Evolutionary conservation across 2,888 invertebrate species (phyloP), one percentile per base, ranked within the genome.

Genomic region (Phortica magna): DNA sequence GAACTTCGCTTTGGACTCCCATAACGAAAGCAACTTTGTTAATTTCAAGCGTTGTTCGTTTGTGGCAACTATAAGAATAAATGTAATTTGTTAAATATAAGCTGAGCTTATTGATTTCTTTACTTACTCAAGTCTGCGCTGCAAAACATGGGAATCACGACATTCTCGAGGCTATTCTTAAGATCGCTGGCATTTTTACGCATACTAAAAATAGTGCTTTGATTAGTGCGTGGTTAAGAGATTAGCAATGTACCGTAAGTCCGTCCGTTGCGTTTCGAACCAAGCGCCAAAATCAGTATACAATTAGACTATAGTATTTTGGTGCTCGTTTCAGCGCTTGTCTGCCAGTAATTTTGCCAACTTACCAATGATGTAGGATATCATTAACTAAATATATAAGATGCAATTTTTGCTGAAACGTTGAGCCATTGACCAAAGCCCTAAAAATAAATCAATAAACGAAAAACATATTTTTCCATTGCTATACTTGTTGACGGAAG

Each of bases 301-400:
- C 39, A 61, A 22, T n/a, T 67, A 22, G 70, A 43, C 14, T n/a
- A 12, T 10, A 31, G 31, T 42, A 22, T 9, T 43, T 68, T 43
- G 68, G 7, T 68, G 68, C 19, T 68, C n/a, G 19, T 17, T 68
- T 42, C 43, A 6, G n/a, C 65, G 65, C 19, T 7, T 73, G 70
- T 43, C 7, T 41, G 19, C 2, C 4, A 72, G 75, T 74, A 71
- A 74, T 78, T 78, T 19, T 75, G 81, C 82, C 82, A 85, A 95
- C 95, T 95, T 94, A 97, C 97, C 97, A 98, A 93, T 99, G 98
- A 93, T 99, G 99, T 74, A 99, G 94, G 80, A 99, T 96, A 94
- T 99, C 99, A 93, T 99, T 99, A 88, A 99, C 97, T 89, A 99
- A 94, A 93, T 99, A 99, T 91, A 99, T 98, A 92, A 99, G 95